phyloP scores from a whole-genome alignment of 2,888 invertebrate species.

The Eupithecia pulchellata region DNA sequence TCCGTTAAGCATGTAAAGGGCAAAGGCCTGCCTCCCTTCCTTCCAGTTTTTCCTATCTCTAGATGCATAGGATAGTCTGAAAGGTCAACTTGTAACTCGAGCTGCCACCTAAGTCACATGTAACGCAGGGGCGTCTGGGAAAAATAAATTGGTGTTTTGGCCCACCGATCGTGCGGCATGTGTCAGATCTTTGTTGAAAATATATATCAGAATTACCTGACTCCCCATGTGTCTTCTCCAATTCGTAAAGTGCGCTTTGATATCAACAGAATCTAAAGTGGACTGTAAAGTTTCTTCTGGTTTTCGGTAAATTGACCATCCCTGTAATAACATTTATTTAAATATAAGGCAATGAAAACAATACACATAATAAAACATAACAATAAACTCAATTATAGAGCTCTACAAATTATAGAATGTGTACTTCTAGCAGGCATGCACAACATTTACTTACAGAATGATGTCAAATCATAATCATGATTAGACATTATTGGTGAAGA shows the following conservation, averaged over 20 bases:
- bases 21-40: background rate
- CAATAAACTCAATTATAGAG: no score
- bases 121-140: no score
- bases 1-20: background rate
- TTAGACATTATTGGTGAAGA: no score
- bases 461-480: no score
- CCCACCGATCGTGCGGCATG: background rate
- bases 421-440: no score
- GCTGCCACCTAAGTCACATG: background rate
- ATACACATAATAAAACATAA: no score
- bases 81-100: background rate
- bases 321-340: background rate
- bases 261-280: background rate
- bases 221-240: constrained; percentile 3
- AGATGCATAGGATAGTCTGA: background rate
- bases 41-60: background rate
- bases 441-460: no score
- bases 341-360: no score
- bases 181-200: background rate
- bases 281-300: background rate
- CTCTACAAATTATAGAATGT: no score
- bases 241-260: background rate
- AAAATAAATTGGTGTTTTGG: no score
- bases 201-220: background rate
- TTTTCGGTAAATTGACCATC: background rate